Percentiles rank a stretch among this genome's conserved stretches.
Conservation (phyloP, 2,888 invertebrate genomes). For the Liopterus haemorrhoidalis region DNA sequence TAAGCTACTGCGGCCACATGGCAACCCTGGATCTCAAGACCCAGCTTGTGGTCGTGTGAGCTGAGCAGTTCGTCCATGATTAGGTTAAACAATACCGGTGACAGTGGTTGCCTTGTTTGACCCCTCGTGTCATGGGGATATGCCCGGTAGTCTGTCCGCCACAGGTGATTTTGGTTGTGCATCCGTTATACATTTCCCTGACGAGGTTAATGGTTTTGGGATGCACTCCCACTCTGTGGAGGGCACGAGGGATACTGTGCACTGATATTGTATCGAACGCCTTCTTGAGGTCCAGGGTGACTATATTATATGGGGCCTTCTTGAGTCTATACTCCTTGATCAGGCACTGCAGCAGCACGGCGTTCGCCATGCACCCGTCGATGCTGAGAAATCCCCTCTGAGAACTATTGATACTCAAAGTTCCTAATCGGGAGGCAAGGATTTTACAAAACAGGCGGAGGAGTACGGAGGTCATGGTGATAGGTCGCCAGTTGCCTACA, state of each 20-base stretch:
- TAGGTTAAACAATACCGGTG: constrained; percentile 1
- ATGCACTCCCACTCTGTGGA: constrained; percentile 1
- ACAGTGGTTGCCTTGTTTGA: constrained; percentile 11
- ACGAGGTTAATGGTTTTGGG: neutral
- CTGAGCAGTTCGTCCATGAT: constrained; percentile 6
- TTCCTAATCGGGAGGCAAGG: neutral
- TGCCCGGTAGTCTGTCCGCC: neutral
- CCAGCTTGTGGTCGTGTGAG: neutral
- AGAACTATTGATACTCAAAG: neutral
- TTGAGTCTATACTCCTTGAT: neutral
- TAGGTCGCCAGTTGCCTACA: neutral
- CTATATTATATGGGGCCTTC: neutral
- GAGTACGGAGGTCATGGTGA: neutral
- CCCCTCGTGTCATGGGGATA: constrained; percentile 2
- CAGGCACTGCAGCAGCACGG: neutral
- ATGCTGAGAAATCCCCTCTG: neutral
- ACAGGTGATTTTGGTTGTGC: neutral
- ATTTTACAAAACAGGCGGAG: neutral
- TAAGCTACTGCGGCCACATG: constrained; percentile 1
- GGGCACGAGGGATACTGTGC: neutral
- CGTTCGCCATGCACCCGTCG: constrained; percentile 1
- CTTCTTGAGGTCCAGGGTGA: constrained; percentile 2
- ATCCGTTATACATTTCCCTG: neutral
- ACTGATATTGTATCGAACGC: constrained; percentile 1
- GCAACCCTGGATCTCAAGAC: neutral